phyloP scores from a whole-genome alignment of 1,140 invertebrate genomes.

The Sitophilus oryzae region DNA sequence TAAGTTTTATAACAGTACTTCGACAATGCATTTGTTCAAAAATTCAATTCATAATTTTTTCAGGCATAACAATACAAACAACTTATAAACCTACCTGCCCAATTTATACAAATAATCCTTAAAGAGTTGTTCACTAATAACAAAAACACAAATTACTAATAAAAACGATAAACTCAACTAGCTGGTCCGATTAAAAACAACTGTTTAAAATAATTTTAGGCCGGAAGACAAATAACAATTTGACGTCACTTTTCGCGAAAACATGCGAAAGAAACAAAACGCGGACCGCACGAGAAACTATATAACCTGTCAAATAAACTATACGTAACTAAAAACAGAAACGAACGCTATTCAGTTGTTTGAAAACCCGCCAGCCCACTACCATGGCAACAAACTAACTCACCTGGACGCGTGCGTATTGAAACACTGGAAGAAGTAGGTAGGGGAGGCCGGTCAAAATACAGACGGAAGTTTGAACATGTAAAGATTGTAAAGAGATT shows the following conservation, averaged over 20 bases:
- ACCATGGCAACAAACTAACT: slow-evolving; percentile 26
- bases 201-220: too few species aligned
- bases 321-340: slow-evolving; percentile 8
- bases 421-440: not conserved
- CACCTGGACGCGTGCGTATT: slow-evolving; percentile 22
- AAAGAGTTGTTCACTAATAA: too few species aligned
- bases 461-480: not conserved
- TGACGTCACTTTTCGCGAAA: not conserved
- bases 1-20: too few species aligned
- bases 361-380: slow-evolving; percentile 24
- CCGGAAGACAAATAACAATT: not conserved
- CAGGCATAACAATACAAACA: slow-evolving; percentile 7
- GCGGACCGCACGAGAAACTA: not conserved
- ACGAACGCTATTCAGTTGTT: slow-evolving; percentile 21
- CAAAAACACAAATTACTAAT: not conserved
- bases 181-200: too few species aligned
- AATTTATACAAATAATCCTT: slow-evolving; percentile 4
- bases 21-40: too few species aligned
- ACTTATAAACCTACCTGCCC: not conserved
- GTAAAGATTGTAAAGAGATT: too few species aligned
- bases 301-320: slow-evolving; percentile 4
- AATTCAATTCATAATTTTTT: too few species aligned
- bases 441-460: not conserved
- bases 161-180: too few species aligned
- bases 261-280: not conserved